Evolutionary conservation across 2,888 invertebrate genomes (phyloP).

Genomic region (Dolichopus griseipennis): DNA sequence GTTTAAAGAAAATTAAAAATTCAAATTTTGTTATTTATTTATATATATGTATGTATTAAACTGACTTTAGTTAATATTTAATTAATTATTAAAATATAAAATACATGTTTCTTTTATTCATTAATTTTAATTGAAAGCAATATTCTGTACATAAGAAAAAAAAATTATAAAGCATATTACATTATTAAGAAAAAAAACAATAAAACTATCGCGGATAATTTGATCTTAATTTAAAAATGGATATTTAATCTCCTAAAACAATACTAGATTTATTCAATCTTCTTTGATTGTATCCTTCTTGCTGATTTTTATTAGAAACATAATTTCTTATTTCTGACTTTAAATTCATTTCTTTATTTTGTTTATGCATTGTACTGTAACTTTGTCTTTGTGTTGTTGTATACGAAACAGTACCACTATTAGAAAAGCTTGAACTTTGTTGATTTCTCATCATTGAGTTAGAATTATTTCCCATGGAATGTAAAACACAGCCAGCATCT

Average conservation of each 20-base stretch:
- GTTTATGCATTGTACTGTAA: constrained; percentile 69
- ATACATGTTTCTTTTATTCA: no score
- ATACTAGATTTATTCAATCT: constrained; percentile 4
- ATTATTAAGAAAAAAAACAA: not conserved
- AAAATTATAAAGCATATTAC: not conserved
- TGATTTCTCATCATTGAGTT: constrained; percentile 66
- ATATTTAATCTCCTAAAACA: not conserved
- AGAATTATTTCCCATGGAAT: constrained; percentile 73
- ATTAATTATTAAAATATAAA: no score
- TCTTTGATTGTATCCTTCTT: constrained; percentile 1
- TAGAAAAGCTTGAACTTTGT: constrained; percentile 55
- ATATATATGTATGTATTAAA: no score
- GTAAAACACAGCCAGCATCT: constrained; percentile 48
- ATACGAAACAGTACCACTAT: constrained; percentile 33
- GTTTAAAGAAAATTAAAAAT: no score
- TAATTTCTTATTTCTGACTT: constrained; percentile 18
- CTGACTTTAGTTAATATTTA: no score
- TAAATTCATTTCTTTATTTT: constrained; percentile 49
- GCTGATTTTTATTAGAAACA: not conserved
- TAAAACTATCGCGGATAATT: not conserved
- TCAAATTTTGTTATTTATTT: no score
- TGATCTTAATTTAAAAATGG: no score
- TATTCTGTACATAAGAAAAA: no score
- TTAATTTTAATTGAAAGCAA: no score
- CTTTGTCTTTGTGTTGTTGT: constrained; percentile 53